A percentile compares a stretch with the other conserved stretches of the same genome.
Conservation (phyloP, 2,888 invertebrate species). For the Autographa gamma region DNA sequence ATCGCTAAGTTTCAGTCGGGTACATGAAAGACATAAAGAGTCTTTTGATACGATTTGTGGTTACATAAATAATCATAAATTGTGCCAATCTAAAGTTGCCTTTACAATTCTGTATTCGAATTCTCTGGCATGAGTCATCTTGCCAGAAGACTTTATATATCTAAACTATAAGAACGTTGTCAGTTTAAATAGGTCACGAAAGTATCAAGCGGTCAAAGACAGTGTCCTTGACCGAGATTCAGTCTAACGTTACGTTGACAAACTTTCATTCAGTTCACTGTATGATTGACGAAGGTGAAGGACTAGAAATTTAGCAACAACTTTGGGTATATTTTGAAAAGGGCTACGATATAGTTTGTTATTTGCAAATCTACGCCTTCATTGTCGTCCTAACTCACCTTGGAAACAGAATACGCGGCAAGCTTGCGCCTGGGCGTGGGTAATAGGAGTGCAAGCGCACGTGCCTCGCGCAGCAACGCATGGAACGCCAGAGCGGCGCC, state of each 20-base stretch:
- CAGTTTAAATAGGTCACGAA: neutral
- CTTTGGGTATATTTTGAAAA: neutral
- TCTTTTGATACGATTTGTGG: neutral
- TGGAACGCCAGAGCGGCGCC: constrained; percentile 95
- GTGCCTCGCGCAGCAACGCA: constrained; percentile 92
- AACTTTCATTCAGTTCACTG: constrained; percentile 1
- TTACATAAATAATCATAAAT: neutral
- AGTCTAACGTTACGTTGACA: neutral
- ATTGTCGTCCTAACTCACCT: constrained; percentile 80
- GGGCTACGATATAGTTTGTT: neutral
- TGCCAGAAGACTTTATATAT: constrained; percentile 1
- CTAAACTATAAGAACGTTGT: constrained; percentile 1
- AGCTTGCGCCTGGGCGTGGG: constrained; percentile 92
- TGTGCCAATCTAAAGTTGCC: constrained; percentile 1
- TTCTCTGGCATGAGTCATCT: constrained; percentile 4
- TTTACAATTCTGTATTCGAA: constrained; percentile 4
- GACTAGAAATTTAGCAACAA: neutral
- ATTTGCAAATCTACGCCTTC: neutral
- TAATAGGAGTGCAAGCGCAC: constrained; percentile 92
- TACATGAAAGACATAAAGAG: neutral
- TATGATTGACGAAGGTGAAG: neutral
- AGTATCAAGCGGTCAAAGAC: constrained; percentile 4
- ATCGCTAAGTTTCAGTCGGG: neutral
- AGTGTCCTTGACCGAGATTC: constrained; percentile 4
- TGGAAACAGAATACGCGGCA: constrained; percentile 93